Conservation (phyloP, 2,113 vertebrate species). For the Chaenogobius annularis region DNA sequence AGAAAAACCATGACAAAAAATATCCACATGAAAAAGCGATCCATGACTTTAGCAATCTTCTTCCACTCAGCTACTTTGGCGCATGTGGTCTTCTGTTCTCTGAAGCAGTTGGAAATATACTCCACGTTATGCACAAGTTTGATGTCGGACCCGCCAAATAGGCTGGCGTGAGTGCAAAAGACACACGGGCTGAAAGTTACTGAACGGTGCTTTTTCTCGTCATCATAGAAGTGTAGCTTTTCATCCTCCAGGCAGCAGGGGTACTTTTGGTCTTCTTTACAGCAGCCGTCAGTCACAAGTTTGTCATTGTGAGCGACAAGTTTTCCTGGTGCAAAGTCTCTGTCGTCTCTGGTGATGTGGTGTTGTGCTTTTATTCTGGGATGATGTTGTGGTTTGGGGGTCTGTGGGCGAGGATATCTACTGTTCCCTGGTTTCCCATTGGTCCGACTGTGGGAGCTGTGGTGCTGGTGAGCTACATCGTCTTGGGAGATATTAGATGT, state of each 20-base stretch:
- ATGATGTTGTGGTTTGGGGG: slow-evolving; percentile 54
- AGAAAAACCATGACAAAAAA: slow-evolving; percentile 98
- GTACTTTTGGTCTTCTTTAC: slow-evolving; percentile 48
- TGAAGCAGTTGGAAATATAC: slow-evolving; percentile 91
- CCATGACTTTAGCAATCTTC: slow-evolving; percentile 97
- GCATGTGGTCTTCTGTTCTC: slow-evolving; percentile 87
- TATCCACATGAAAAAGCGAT: slow-evolving; percentile 98
- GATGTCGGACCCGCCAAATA: slow-evolving; percentile 52
- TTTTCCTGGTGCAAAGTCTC: slow-evolving; percentile 34
- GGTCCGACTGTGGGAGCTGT: slow-evolving; percentile 34
- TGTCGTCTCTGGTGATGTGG: slow-evolving; percentile 60
- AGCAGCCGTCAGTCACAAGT: slow-evolving; percentile 58
- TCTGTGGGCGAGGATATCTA: slow-evolving; percentile 48
- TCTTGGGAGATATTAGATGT: slow-evolving; percentile 40
- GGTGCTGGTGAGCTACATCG: slow-evolving; percentile 27
- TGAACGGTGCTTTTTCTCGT: slow-evolving; percentile 54
- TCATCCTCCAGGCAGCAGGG: slow-evolving; percentile 36
- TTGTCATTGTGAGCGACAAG: slow-evolving; percentile 67
- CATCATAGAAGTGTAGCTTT: slow-evolving; percentile 48
- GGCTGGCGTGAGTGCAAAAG: slow-evolving; percentile 56
- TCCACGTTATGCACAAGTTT: slow-evolving; percentile 85
- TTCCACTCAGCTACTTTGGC: slow-evolving; percentile 95
- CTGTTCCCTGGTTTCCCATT: slow-evolving; percentile 54
- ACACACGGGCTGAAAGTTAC: slow-evolving; percentile 79
- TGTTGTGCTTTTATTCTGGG: slow-evolving; percentile 56